Base-by-base conservation (phyloP, 35 echinoderm and acorn worm genomes). In the Ophiothrix spiculata region DNA sequence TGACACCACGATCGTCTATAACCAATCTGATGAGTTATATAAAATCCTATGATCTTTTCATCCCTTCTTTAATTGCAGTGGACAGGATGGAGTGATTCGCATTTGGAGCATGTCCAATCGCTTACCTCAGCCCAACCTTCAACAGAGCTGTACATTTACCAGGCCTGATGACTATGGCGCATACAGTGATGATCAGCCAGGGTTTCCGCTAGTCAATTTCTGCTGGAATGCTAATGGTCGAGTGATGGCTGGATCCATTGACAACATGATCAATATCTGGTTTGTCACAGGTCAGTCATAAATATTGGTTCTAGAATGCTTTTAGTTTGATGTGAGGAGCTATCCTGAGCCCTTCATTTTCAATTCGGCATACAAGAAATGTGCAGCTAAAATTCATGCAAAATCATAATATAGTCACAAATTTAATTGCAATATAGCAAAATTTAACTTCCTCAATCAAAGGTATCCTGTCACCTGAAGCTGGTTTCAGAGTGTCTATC, bases 181-280 rank as follows among this genome's bases (percentile, higher is more conserved):
- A 16, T 88, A 88, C 54, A 88, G 89, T 32, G 76, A 87, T 40
- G 75, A 91, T 46, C 80, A 80, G 0, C 77, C 74, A 19, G 89
- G 86, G 11, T 74, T 90, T 4, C 81, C 89, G 8, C 75, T 99
- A n/a, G 69, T 39, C 60, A 89, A 89, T 38, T 64, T 99, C 49
- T 94, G 91, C 80, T 94, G 89, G 86, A 93, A 94, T 36, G 89
- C 96, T 37, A 93, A 83, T 56, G 96, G 96, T 0, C 84, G 86
- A 35, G 80, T 99, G 15, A 54, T 99, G 16, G 96, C 96, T 37
- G 96, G 92, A 64, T 80, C 92, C n/a, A 78, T 94, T 6, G 96
- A 99, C 42, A 91, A 99, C 40, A 78, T 94, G 36, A 86, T 99
- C 80, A 99, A 99, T 80, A 90, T 99, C 39, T 99, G 96, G 96